These are phyloP conservation scores for Bettongia penicillata DNA, from an alignment of 2,113 vertebrate genomes.

Conservation along the genomic window DNA sequence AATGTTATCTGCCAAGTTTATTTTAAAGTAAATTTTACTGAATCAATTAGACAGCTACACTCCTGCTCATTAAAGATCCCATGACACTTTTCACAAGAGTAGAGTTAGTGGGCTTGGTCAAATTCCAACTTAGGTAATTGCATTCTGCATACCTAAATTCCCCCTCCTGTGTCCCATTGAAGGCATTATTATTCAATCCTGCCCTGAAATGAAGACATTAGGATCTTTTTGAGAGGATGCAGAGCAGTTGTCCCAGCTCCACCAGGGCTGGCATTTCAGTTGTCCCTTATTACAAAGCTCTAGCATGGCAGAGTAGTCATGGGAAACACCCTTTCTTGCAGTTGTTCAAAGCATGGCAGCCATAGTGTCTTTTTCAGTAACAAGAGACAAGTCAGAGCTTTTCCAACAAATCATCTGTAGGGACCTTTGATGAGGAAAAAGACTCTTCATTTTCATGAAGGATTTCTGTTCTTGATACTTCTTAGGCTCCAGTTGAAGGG, in stretches of 20 bases:
- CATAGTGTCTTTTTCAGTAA: slow-evolving; percentile 36
- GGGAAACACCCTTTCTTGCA: not conserved
- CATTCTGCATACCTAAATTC: slow-evolving; percentile 60
- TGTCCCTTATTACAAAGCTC: not conserved
- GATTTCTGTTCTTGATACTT: slow-evolving; percentile 39
- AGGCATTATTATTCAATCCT: not conserved
- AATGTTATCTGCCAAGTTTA: slow-evolving; percentile 74
- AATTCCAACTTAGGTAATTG: slow-evolving; percentile 67
- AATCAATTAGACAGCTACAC: slow-evolving; percentile 66
- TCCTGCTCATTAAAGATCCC: slow-evolving; percentile 64
- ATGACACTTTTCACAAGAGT: slow-evolving; percentile 58
- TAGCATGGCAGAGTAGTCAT: not conserved
- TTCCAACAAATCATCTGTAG: slow-evolving; percentile 40
- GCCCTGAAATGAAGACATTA: not conserved
- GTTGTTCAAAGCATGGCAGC: not conserved
- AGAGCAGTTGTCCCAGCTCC: not conserved
- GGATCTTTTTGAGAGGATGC: not conserved
- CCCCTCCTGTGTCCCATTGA: slow-evolving; percentile 8
- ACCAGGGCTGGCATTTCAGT: not conserved
- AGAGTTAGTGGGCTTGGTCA: slow-evolving; percentile 56
- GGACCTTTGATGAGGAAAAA: slow-evolving; percentile 36
- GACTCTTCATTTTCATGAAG: slow-evolving; percentile 32
- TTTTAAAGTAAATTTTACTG: slow-evolving; percentile 71
- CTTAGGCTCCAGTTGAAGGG: slow-evolving; percentile 19
- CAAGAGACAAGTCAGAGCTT: slow-evolving; percentile 49